Evolutionary conservation across 2,113 vertebrate genomes (phyloP), one percentile per base, ranked within the genome.

Genomic region (Mesembrinibis cayennensis): DNA sequence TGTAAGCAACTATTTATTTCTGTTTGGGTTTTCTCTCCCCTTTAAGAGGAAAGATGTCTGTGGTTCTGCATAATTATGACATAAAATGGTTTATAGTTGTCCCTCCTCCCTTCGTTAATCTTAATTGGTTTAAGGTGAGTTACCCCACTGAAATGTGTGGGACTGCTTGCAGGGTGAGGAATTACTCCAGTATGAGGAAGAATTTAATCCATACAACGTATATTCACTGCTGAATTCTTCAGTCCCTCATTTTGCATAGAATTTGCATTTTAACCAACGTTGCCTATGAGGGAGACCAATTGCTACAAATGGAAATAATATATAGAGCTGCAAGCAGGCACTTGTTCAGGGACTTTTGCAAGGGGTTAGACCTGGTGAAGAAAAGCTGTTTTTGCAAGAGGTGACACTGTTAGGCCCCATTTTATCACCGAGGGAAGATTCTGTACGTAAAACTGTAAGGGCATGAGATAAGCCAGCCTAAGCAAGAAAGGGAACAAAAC

Each of bases 401-500:
- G 44, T 79, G 38, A 70, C 38, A 3, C 29, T 45, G 3, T 47
- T 47, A 15, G 92, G n/a, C 32, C n/a, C 18, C 7, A 3, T 95
- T 70, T 61, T 55, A 8, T 77, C 47, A 15, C 25, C 9, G 45
- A 79, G 29, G 47, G 71, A 45, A 83, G n/a, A 47, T 85, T 78
- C n/a, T 53, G 65, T 92, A 25, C 21, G 25, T 79, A 8, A 53
- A 82, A 42, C 50, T 25, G 2, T n/a, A 70, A 84, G 58, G 50
- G 50, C 38, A 13, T 27, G 44, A 87, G 87, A 69, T n/a, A 87
- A 62, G 82, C 62, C 58, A 82, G 86, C 47, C 74, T n/a, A 80
- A 96, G 71, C 13, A 50, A 94, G 66, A 66, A 91, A 82, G 5
- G 29, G 70, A 77, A 93, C 55, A 76, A 95, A 96, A 95, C 6